A percentile compares a stretch with the other conserved stretches of the same genome.
Conservation (phyloP, 1,140 invertebrate species). For the Bombus balteatus region DNA sequence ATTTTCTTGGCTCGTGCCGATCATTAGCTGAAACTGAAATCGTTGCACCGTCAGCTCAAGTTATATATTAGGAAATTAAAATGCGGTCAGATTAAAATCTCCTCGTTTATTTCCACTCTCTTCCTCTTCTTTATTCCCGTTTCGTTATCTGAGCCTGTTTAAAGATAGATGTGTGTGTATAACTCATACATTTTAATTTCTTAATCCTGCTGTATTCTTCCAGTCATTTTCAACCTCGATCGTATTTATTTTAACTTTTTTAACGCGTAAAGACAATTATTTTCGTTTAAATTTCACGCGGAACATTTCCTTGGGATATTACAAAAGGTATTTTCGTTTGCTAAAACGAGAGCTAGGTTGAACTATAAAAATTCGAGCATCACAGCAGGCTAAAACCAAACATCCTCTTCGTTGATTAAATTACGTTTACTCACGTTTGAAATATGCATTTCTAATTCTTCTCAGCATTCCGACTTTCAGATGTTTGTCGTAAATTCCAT, state of each 20-base stretch:
- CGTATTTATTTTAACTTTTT: too few species aligned
- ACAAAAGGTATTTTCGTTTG: neutral
- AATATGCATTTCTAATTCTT: neutral
- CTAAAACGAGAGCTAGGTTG: accelerated
- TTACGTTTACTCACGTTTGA: neutral
- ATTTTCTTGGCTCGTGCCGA: conserved; percentile 50
- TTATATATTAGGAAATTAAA: conserved; percentile 64
- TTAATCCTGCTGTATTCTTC: neutral
- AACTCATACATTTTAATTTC: neutral
- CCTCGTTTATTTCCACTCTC: neutral
- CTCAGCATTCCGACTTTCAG: neutral
- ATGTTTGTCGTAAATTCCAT: conserved; percentile 21
- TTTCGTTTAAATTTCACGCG: neutral
- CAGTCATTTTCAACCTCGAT: neutral
- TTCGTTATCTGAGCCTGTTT: neutral
- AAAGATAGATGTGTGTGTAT: too few species aligned
- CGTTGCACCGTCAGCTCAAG: conserved; percentile 52
- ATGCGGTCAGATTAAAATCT: conserved; percentile 60
- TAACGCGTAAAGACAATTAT: neutral
- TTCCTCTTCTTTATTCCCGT: neutral
- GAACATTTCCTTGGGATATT: neutral
- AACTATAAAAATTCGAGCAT: neutral
- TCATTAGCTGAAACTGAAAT: conserved; percentile 61
- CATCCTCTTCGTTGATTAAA: neutral
- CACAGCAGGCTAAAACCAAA: neutral